Evolutionary conservation across 2,113 vertebrate genomes (phyloP).

Genomic region (Oncorhynchus masou): DNA sequence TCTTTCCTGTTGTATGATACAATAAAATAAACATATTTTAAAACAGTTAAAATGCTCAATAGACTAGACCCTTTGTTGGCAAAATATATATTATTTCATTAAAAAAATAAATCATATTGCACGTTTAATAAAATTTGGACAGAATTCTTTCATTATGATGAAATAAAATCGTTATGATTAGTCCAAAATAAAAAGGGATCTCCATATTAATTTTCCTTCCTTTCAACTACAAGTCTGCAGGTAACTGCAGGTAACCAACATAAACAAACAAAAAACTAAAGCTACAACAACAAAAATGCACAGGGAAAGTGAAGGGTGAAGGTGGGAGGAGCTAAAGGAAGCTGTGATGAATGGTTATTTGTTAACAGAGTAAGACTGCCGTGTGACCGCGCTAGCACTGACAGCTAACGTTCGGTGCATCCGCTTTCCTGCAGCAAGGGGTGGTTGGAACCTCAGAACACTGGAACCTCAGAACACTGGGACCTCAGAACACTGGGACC

Average conservation of each 20-base stretch:
- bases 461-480: too few relatives aligned
- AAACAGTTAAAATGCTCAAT: conserved; percentile 36
- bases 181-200: conserved; percentile 38
- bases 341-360: conserved; percentile 67
- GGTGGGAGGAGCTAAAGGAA: conserved; percentile 79
- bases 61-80: conserved; percentile 49
- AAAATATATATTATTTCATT: conserved; percentile 61
- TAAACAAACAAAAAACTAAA: conserved; percentile 34
- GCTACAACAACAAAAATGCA: conserved; percentile 75
- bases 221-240: not conserved
- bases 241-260: conserved; percentile 56
- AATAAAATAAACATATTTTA: conserved; percentile 45
- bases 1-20: conserved; percentile 23
- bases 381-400: conserved; percentile 3
- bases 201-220: conserved; percentile 33
- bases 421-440: conserved; percentile 83
- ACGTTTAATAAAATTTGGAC: conserved; percentile 62
- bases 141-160: conserved; percentile 36
- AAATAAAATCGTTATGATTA: conserved; percentile 33
- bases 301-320: conserved; percentile 58
- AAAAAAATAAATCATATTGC: conserved; percentile 72
- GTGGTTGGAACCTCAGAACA: conserved; percentile 66
- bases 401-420: conserved; percentile 65
- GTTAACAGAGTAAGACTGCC: conserved; percentile 88
- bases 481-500: too few relatives aligned